Percentiles rank a stretch among this genome's conserved stretches.
Evolutionary conservation across 2,797 vertebrate species (phyloP).

Genomic region (Balearica regulorum): DNA sequence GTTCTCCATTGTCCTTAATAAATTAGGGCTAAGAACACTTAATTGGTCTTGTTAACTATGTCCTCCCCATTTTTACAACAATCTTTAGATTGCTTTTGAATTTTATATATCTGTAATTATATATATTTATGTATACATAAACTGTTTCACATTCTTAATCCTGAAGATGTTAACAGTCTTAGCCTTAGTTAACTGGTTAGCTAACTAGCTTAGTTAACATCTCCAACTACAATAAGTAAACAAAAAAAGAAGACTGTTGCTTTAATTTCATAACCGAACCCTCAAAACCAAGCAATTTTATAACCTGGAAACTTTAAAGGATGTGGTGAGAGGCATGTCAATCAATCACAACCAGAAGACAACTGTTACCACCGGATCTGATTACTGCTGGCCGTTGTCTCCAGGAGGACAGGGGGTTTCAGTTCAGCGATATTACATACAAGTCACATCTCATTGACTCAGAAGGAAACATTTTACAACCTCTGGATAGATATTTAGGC

Average conservation of each 20-base stretch:
- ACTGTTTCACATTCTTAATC: neutral
- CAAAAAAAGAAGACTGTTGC: neutral
- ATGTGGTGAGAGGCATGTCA: constrained; percentile 63
- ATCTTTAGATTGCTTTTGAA: neutral
- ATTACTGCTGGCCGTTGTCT: constrained; percentile 32
- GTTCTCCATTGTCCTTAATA: neutral
- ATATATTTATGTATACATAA: neutral
- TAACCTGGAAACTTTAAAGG: constrained; percentile 41
- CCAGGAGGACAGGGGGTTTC: neutral
- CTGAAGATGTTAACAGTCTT: neutral
- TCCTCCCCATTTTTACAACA: neutral
- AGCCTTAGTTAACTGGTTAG: neutral
- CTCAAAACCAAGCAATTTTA: constrained; percentile 13
- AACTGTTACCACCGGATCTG: constrained; percentile 5
- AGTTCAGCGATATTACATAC: neutral
- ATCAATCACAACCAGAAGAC: constrained; percentile 56
- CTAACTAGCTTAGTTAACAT: neutral
- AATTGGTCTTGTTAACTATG: neutral
- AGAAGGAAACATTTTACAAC: neutral
- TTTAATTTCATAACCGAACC: constrained; percentile 15
- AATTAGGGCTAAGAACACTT: neutral
- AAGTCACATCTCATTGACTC: neutral
- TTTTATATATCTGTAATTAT: neutral
- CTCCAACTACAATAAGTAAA: neutral
- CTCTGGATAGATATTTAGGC: neutral